Conservation (phyloP, 2,888 invertebrate genomes). For the Meandrusa payeni region DNA sequence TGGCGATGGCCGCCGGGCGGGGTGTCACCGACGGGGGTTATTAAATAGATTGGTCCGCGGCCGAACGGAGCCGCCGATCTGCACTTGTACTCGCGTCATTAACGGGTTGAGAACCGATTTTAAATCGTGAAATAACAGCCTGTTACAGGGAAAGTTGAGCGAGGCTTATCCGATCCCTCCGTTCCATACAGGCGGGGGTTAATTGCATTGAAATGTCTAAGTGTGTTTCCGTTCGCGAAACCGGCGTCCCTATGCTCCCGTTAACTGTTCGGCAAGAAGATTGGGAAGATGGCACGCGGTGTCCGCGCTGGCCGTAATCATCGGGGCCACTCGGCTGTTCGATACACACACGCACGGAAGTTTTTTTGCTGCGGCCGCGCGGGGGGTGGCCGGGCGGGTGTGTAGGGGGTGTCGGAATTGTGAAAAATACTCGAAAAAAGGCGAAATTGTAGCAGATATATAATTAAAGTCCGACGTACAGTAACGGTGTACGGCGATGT, state of each 20-base stretch:
- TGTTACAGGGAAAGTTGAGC: conserved; percentile 79
- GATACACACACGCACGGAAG: conserved; percentile 58
- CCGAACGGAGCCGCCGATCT: conserved; percentile 80
- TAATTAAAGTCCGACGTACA: conserved; percentile 79
- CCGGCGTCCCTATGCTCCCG: conserved; percentile 29
- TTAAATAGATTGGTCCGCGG: conserved; percentile 82
- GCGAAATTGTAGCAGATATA: conserved; percentile 81
- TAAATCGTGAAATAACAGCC: conserved; percentile 80
- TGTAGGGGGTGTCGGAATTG: conserved; percentile 70
- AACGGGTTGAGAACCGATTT: conserved; percentile 80
- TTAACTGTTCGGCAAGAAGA: conserved; percentile 29
- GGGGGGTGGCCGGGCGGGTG: conserved; percentile 46
- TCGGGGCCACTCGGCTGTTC: conserved; percentile 34
- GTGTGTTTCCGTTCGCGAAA: conserved; percentile 35
- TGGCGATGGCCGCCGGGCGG: conserved; percentile 80
- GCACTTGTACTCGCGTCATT: conserved; percentile 81
- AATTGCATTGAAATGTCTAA: conserved; percentile 67
- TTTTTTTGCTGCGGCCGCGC: conserved; percentile 68
- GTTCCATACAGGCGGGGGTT: conserved; percentile 64
- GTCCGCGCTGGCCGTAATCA: conserved; percentile 33
- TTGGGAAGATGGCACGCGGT: conserved; percentile 27
- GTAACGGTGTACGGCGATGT: conserved; percentile 70
- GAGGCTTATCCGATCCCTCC: conserved; percentile 70
- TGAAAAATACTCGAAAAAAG: conserved; percentile 82
- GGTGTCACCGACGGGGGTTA: conserved; percentile 80